phyloP scores from a whole-genome alignment of 2,113 vertebrate species.

The Loxodonta africana region DNA sequence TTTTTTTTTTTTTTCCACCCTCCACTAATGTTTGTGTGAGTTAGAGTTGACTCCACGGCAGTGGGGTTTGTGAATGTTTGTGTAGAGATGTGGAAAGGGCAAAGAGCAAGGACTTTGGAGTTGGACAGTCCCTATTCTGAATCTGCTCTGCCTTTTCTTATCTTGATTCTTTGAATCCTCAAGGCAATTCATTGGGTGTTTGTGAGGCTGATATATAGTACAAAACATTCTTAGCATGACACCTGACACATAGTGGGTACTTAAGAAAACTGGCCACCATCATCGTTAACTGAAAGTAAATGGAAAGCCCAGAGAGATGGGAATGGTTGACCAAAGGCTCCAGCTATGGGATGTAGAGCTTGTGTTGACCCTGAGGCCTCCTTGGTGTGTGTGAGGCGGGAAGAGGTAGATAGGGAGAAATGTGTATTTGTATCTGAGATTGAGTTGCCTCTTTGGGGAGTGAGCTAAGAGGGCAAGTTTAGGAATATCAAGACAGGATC shows the following conservation, averaged over 20 bases:
- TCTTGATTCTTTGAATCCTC: not conserved
- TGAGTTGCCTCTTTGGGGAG: not conserved
- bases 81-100: not conserved
- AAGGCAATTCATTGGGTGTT: not conserved
- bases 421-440: not conserved
- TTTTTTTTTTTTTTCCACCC: not conserved
- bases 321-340: not conserved
- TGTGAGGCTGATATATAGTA: not conserved
- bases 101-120: not conserved
- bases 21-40: too few relatives aligned
- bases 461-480: not conserved
- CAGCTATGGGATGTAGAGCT: not conserved
- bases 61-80: not conserved
- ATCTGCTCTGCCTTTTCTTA: conserved; percentile 1
- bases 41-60: too few relatives aligned
- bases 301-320: not conserved
- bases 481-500: not conserved
- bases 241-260: not conserved
- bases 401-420: fast-evolving
- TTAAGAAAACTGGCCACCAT: not conserved
- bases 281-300: not conserved
- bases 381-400: not conserved
- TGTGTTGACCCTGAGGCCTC: not conserved
- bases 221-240: not conserved
- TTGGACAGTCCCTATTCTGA: not conserved